phyloP scores from a whole-genome alignment of 2,113 vertebrate genomes.

The Phoenicopterus ruber region DNA sequence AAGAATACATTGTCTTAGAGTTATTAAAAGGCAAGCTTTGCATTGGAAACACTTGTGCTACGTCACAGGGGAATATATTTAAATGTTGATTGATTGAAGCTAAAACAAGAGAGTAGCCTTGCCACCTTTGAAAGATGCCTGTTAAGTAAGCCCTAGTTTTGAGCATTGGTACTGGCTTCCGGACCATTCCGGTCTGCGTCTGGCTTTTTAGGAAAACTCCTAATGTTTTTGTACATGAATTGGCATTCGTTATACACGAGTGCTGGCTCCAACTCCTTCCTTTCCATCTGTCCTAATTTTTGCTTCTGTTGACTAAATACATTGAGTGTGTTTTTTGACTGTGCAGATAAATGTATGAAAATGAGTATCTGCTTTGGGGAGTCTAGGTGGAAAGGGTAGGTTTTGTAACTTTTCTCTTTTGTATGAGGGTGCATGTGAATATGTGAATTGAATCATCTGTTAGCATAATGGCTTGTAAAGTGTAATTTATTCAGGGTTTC shows the following conservation, averaged over 20 bases:
- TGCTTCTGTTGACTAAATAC: background rate
- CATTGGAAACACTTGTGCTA: background rate
- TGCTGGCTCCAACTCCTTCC: background rate
- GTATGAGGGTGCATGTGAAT: background rate
- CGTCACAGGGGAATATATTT: background rate
- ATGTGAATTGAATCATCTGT: background rate
- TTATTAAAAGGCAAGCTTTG: background rate
- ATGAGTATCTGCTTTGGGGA: background rate
- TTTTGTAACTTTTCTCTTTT: background rate
- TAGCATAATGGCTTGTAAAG: background rate
- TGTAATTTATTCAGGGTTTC: background rate
- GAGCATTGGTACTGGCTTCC: background rate
- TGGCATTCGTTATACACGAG: background rate
- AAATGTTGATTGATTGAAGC: background rate
- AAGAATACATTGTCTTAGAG: background rate
- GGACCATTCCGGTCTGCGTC: background rate
- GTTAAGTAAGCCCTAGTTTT: background rate
- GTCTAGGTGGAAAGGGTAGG: background rate
- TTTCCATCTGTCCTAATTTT: conserved; percentile 20
- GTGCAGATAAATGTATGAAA: background rate
- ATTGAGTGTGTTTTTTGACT: background rate
- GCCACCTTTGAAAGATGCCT: background rate
- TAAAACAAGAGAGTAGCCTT: background rate
- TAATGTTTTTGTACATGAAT: background rate
- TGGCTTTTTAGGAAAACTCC: conserved; percentile 1